phyloP scores from a whole-genome alignment of 2,113 vertebrate genomes.

The Cyprinodon brontotheroides region DNA sequence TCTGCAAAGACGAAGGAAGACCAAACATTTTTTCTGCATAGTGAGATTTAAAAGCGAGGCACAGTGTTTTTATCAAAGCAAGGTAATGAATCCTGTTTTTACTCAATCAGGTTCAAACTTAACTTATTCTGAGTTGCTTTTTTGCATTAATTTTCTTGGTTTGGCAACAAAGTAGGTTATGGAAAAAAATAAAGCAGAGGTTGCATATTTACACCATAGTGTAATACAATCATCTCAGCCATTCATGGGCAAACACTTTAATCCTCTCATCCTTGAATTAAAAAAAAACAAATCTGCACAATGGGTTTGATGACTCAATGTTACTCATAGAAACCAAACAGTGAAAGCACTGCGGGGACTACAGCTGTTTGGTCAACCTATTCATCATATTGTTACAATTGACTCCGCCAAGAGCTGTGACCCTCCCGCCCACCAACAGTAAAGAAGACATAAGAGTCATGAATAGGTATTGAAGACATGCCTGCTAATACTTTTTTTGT shows the following conservation, averaged over 20 bases:
- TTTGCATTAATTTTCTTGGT: background rate
- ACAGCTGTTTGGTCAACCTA: constrained; percentile 27
- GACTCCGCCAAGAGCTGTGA: constrained; percentile 17
- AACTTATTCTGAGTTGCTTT: background rate
- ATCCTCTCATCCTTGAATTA: constrained; percentile 13
- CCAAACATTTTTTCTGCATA: background rate
- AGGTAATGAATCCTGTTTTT: background rate
- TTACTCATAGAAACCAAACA: background rate
- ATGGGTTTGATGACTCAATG: background rate
- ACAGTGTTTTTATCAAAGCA: constrained; percentile 8
- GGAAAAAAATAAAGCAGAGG: constrained; percentile 9
- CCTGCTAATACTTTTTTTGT: constrained; percentile 35
- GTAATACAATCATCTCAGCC: constrained; percentile 18
- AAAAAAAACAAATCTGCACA: background rate
- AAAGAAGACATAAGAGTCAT: constrained; percentile 14
- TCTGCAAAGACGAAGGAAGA: background rate
- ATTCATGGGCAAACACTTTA: constrained; percentile 21
- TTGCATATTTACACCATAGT: background rate
- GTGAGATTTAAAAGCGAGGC: background rate
- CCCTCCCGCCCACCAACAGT: constrained; percentile 11
- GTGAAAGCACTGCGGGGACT: constrained; percentile 1
- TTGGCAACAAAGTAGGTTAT: background rate
- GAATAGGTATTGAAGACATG: constrained; percentile 24
- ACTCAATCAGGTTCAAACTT: background rate
- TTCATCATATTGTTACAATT: constrained; percentile 41